Percentiles rank a stretch among this genome's conserved stretches.
These are phyloP conservation scores for Triplophysa tibetana DNA, from an alignment of 2,113 vertebrate species.

Conservation along the genomic window DNA sequence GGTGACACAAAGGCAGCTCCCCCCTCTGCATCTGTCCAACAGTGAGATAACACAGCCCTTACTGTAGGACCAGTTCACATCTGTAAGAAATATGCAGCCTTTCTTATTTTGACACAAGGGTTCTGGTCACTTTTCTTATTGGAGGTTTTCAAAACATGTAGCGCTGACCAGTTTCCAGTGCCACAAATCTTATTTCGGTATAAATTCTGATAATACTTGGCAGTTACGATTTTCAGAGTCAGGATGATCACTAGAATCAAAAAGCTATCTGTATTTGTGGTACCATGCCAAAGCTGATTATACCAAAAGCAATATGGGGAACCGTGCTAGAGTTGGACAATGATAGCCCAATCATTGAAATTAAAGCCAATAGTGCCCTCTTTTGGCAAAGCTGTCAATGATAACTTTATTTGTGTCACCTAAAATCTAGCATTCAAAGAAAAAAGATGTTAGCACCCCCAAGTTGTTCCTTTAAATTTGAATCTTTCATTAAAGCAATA, in stretches of 20 bases:
- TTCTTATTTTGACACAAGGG: slow-evolving; percentile 26
- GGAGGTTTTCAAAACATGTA: slow-evolving; percentile 44
- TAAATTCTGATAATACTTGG: not conserved
- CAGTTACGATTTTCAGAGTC: slow-evolving; percentile 8
- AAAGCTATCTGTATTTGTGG: slow-evolving; percentile 11
- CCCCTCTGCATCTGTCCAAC: slow-evolving; percentile 68
- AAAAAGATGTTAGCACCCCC: slow-evolving; percentile 2
- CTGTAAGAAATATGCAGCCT: not conserved
- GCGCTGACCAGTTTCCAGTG: slow-evolving; percentile 44
- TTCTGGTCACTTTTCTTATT: not conserved
- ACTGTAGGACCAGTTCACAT: slow-evolving; percentile 73
- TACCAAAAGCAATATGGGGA: slow-evolving; percentile 47
- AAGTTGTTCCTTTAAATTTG: slow-evolving; percentile 21
- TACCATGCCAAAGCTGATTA: slow-evolving; percentile 30
- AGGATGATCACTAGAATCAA: slow-evolving; percentile 11
- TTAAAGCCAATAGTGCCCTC: slow-evolving; percentile 19
- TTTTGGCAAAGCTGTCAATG: slow-evolving; percentile 20
- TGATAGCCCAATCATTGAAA: not conserved
- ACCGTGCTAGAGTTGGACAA: slow-evolving; percentile 18
- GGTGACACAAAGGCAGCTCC: slow-evolving; percentile 77
- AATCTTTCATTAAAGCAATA: slow-evolving; percentile 2
- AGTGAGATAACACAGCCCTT: slow-evolving; percentile 85
- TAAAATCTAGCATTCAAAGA: not conserved
- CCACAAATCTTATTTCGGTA: slow-evolving; percentile 24
- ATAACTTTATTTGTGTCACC: slow-evolving; percentile 24